phyloP scores from a whole-genome alignment of 2,113 vertebrate species.

The Choloepus hoffmanni region DNA sequence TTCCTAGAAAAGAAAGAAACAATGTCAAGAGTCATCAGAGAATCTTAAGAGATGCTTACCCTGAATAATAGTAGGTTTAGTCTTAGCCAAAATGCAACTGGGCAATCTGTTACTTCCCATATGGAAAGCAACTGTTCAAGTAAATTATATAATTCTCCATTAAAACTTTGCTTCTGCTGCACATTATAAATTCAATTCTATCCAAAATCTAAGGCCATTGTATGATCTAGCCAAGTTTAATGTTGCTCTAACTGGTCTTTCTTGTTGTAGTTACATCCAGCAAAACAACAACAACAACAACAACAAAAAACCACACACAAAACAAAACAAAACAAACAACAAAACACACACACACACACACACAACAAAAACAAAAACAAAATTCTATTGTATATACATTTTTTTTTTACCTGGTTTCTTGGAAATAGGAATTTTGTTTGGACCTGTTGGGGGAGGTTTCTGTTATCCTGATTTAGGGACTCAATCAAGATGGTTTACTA shows the following conservation, averaged over 20 bases:
- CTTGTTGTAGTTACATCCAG: background rate
- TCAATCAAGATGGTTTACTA: background rate
- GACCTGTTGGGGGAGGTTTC: background rate
- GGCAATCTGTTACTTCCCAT: conserved; percentile 85
- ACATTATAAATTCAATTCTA: conserved; percentile 23
- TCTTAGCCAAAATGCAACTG: conserved; percentile 83
- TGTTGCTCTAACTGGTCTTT: background rate
- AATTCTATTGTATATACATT: background rate
- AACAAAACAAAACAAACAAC: background rate
- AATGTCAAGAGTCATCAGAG: conserved; percentile 69
- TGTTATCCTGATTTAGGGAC: conserved; percentile 33
- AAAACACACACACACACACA: too few species aligned
- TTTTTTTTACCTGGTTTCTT: conserved; percentile 50
- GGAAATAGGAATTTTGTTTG: conserved; percentile 47
- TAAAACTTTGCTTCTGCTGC: conserved; percentile 81
- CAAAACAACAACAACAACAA: background rate
- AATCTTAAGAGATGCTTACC: conserved; percentile 70
- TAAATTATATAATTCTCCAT: conserved; percentile 83
- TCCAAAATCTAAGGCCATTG: conserved; percentile 69
- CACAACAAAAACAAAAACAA: too few species aligned
- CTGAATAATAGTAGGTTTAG: conserved; percentile 78
- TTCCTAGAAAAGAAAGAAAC: conserved; percentile 67
- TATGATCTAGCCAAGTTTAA: conserved; percentile 77
- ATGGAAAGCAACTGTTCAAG: conserved; percentile 86
- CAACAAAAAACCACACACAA: too few species aligned